A percentile compares a stretch with the other conserved stretches of the same genome.
These are phyloP conservation scores for Schizaphis graminum DNA, from an alignment of 2,888 invertebrate species.

Conservation along the genomic window DNA sequence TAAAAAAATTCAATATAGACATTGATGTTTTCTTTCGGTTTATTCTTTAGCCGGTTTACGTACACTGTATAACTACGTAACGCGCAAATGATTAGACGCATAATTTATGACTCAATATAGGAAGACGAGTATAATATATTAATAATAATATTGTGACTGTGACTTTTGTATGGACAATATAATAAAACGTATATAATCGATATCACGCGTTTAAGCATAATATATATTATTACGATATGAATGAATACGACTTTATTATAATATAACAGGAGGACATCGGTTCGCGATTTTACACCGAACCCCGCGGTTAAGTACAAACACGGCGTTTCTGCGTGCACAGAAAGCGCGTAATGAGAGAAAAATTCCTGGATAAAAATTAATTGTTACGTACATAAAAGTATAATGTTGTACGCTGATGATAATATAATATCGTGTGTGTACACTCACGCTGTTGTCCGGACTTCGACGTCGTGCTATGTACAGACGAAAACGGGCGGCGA, in stretches of 20 bases:
- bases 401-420: background rate
- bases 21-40: background rate
- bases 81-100: background rate
- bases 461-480: background rate
- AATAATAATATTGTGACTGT: background rate
- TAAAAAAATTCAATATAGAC: background rate
- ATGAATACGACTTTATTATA: background rate
- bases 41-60: background rate
- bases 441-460: constrained; percentile 39
- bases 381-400: background rate
- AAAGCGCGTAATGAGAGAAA: background rate
- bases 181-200: background rate
- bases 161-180: background rate
- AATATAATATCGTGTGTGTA: no score
- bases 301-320: background rate
- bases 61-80: background rate
- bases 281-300: background rate
- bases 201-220: background rate
- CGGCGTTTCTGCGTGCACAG: background rate
- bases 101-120: background rate
- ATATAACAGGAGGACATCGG: background rate
- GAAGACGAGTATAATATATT: background rate
- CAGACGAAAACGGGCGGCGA: background rate
- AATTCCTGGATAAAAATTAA: background rate
- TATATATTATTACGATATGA: background rate